These are phyloP conservation scores for Conops quadrifasciatus DNA, from an alignment of 2,888 invertebrate species.

Conservation along the genomic window DNA sequence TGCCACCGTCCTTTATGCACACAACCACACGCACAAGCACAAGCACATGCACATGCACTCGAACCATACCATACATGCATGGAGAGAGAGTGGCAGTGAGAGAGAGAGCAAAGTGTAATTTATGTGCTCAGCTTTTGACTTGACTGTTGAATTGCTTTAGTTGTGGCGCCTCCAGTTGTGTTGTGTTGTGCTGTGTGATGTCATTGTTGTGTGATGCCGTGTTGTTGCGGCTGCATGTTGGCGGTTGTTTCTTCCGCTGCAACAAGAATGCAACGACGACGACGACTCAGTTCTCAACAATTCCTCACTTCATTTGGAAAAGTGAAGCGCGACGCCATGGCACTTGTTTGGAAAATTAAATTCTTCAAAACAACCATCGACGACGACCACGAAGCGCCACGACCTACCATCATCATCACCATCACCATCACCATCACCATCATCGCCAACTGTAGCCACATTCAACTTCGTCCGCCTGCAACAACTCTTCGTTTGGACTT, in stretches of 20 bases:
- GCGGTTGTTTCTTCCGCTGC: background rate
- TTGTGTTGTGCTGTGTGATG: background rate
- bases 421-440: too few relatives aligned
- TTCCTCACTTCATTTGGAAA: constrained; percentile 28
- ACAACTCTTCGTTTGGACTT: background rate
- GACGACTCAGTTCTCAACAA: constrained; percentile 14
- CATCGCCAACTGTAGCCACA: too few relatives aligned
- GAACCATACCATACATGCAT: too few relatives aligned
- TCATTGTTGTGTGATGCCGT: background rate
- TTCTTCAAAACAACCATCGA: background rate
- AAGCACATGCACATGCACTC: constrained; percentile 7
- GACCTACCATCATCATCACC: too few relatives aligned
- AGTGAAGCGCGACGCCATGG: background rate
- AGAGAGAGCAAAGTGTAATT: constrained; percentile 14
- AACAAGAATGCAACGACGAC: background rate
- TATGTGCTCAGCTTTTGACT: constrained; percentile 31
- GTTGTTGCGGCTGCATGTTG: background rate
- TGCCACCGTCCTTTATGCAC: background rate
- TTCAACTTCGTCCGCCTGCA: background rate
- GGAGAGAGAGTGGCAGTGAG: background rate
- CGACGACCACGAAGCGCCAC: background rate
- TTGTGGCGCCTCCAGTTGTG: background rate
- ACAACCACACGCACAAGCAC: constrained; percentile 12
- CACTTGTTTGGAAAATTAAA: constrained; percentile 31
- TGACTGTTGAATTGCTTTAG: constrained; percentile 25